These are phyloP conservation scores for Bubalus kerabau DNA, from an alignment of 2,113 vertebrate species.

Conservation along the genomic window DNA sequence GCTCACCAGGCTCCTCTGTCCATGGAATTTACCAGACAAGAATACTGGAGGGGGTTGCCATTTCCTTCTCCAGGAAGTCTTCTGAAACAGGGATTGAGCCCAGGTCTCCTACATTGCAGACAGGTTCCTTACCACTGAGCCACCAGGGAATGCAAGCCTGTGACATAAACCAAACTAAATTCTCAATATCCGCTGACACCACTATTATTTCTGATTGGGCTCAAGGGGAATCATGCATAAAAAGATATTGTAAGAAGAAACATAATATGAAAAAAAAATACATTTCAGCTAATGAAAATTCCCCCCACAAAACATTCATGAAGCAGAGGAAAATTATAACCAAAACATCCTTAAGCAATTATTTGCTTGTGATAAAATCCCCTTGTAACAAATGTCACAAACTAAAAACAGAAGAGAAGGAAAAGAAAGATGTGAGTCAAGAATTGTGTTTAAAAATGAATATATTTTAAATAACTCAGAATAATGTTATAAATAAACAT, in stretches of 20 bases:
- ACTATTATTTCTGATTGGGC: background rate
- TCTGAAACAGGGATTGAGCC: background rate
- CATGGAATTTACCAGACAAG: background rate
- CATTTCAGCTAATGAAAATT: background rate
- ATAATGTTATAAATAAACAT: background rate
- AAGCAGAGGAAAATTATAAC: background rate
- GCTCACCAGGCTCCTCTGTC: background rate
- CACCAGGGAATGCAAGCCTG: background rate
- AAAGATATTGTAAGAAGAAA: background rate
- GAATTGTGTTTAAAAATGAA: background rate
- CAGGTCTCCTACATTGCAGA: background rate
- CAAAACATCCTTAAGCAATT: background rate
- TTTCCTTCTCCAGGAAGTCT: background rate
- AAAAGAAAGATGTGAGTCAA: background rate
- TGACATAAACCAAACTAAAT: background rate
- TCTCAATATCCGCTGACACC: rapidly evolving
- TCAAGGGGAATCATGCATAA: background rate
- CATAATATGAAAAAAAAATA: background rate
- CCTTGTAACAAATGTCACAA: background rate
- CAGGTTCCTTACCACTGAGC: background rate
- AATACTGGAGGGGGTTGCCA: background rate
- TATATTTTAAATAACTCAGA: background rate
- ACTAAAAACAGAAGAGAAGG: background rate
- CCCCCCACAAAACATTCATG: background rate
- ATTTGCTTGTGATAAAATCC: background rate